phyloP scores from a whole-genome alignment of 2,113 vertebrate genomes.

The Noctilio leporinus region DNA sequence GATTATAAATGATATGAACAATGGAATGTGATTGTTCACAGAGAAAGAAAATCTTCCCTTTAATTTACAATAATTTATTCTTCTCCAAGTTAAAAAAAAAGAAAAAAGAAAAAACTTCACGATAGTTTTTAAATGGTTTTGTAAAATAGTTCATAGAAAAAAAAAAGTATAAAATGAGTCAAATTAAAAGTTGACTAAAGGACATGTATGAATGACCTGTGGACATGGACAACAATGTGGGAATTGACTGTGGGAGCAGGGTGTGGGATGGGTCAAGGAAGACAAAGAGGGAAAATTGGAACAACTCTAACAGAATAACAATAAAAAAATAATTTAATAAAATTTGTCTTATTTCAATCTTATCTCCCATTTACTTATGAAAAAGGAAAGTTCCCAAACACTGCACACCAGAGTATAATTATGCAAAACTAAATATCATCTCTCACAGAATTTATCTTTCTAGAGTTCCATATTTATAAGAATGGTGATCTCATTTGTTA shows the following conservation, averaged over 20 bases:
- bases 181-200: constrained; percentile 51
- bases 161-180: constrained; percentile 14
- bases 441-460: not conserved
- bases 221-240: too few species aligned
- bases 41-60: constrained; percentile 45
- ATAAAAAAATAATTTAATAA: too few species aligned
- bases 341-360: constrained; percentile 50
- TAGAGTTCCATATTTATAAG: not conserved
- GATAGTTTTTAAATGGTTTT: constrained; percentile 41
- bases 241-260: too few species aligned
- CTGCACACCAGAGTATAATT: not conserved
- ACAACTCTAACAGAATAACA: too few species aligned
- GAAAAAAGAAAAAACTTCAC: not conserved
- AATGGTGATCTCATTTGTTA: not conserved
- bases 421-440: not conserved
- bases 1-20: constrained; percentile 59
- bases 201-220: too few species aligned
- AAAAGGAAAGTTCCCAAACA: not conserved
- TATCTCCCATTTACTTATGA: not conserved
- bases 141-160: not conserved
- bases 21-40: constrained; percentile 43
- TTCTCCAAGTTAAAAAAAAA: not conserved
- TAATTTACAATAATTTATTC: constrained; percentile 55
- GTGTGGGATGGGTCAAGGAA: too few species aligned
- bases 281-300: too few species aligned